Base-by-base conservation (phyloP, 1,140 invertebrate species). In the Pseudachorutes palmiensis region DNA sequence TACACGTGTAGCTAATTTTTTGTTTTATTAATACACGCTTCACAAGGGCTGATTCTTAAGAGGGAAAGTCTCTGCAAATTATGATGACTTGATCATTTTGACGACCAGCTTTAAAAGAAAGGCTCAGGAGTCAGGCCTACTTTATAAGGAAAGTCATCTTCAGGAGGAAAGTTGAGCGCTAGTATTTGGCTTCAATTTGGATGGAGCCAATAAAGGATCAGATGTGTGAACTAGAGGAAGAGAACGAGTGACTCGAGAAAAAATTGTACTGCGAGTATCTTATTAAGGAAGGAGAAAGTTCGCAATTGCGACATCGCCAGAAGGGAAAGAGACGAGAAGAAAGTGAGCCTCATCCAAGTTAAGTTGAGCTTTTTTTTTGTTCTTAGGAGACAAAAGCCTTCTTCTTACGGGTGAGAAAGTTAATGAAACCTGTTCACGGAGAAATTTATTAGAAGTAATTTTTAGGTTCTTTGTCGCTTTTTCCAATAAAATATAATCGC, bases 401-500 rank as follows among this genome's bases (percentile, higher is more conserved):
- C 22, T 19, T 22, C 14, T 12, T 12, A 48, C 9, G 48, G 59
- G 29, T 36, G 45, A 49, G 45, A 36, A 59, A 68, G 61, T 68
- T 68, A 68, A 68, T 68, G 66, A 68, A 68, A 68, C 62, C 66
- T 68, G 49, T 59, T 68, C 66, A 68, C 5, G 48, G 33, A 63
- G 58, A 32, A 63, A 68, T 64, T 68, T 68, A 68, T 68, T 41
- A 60, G 33, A 30, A 30, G 32, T 68, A 63, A 68, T 68, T 68
- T 64, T 64, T 67, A 45, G 9, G n/a, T n/a, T n/a, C n/a, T n/a
- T n/a, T n/a, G 36, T 19, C 36, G 36, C 19, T 19, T 45, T 19
- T 19, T 45, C 36, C 36, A 45, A 45, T 45, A 45, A 45, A 45
- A 45, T 45, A 45, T 45, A 12, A 45, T 19, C 9, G 19, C 36